phyloP scores from a whole-genome alignment of 1,140 invertebrate species.

The Drosophila funebris region DNA sequence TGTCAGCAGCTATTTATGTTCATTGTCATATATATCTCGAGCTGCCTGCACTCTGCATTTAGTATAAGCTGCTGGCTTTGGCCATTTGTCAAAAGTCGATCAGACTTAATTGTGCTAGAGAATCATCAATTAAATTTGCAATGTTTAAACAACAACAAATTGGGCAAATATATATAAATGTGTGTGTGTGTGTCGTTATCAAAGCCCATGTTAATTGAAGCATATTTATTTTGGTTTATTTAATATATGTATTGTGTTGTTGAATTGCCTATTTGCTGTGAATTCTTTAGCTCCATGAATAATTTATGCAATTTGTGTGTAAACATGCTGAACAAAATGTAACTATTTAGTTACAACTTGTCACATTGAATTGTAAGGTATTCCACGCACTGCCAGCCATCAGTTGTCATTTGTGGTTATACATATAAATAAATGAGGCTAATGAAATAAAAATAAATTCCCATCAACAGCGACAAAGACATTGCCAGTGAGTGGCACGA shows the following conservation, averaged over 20 bases:
- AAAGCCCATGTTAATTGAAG: slow-evolving; percentile 51
- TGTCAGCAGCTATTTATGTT: slow-evolving; percentile 57
- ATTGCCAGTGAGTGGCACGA: not conserved
- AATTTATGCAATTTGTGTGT: slow-evolving; percentile 62
- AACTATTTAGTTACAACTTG: slow-evolving; percentile 66
- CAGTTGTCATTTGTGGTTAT: slow-evolving; percentile 63
- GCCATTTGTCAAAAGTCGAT: slow-evolving; percentile 58
- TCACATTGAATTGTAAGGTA: slow-evolving; percentile 55
- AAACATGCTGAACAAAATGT: slow-evolving; percentile 31
- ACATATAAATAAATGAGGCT: slow-evolving; percentile 65
- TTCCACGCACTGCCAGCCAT: slow-evolving; percentile 15
- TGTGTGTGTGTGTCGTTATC: not conserved
- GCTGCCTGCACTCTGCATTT: slow-evolving; percentile 49
- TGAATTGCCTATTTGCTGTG: not conserved
- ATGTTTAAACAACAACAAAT: slow-evolving; percentile 40
- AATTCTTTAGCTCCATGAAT: slow-evolving; percentile 41
- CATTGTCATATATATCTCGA: slow-evolving; percentile 53
- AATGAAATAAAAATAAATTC: slow-evolving; percentile 63
- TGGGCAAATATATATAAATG: not conserved
- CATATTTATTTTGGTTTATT: slow-evolving; percentile 66
- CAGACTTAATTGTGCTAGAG: slow-evolving; percentile 43
- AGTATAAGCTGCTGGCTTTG: slow-evolving; percentile 45
- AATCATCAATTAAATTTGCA: slow-evolving; percentile 65
- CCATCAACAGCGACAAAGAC: not conserved
- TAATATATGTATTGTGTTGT: slow-evolving; percentile 26